Evolutionary conservation across 2,888 invertebrate species (phyloP).

Genomic region (Rhogogaster chlorosoma): DNA sequence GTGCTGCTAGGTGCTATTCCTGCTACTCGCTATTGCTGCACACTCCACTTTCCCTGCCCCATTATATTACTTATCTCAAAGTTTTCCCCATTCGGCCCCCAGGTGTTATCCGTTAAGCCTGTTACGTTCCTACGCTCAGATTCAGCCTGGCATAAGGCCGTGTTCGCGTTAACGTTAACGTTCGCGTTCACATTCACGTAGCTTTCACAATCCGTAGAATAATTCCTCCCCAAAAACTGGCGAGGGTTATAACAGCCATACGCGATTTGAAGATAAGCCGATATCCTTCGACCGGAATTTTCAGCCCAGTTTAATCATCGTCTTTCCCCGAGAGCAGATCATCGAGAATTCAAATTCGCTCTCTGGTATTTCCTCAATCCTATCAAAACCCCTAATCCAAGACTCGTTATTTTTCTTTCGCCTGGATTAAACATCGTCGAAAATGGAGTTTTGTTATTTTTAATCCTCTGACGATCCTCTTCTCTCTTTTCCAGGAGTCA

Average conservation of each 20-base stretch:
- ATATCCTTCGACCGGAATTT: not conserved
- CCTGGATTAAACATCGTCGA: not conserved
- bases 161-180: not conserved
- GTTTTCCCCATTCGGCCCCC: constrained; percentile 17
- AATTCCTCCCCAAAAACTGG: not conserved
- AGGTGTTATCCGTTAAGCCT: constrained; percentile 17
- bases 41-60: not conserved
- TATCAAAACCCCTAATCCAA: not conserved
- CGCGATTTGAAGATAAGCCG: constrained; percentile 10
- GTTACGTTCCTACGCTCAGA: constrained; percentile 18
- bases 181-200: not conserved
- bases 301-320: not conserved
- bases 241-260: not conserved
- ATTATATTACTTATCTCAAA: constrained; percentile 27
- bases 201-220: constrained; percentile 12
- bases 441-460: not conserved
- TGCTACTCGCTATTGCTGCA: not conserved
- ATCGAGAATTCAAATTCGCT: constrained; percentile 4
- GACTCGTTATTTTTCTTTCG: not conserved
- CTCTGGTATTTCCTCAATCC: not conserved
- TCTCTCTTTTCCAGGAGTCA: not conserved
- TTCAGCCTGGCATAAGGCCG: constrained; percentile 1
- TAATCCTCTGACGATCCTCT: not conserved
- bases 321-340: not conserved
- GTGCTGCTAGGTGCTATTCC: not conserved